A percentile compares a stretch with the other conserved stretches of the same genome.
Conservation (phyloP, 2,113 vertebrate species). For the Craseonycteris thonglongyai region DNA sequence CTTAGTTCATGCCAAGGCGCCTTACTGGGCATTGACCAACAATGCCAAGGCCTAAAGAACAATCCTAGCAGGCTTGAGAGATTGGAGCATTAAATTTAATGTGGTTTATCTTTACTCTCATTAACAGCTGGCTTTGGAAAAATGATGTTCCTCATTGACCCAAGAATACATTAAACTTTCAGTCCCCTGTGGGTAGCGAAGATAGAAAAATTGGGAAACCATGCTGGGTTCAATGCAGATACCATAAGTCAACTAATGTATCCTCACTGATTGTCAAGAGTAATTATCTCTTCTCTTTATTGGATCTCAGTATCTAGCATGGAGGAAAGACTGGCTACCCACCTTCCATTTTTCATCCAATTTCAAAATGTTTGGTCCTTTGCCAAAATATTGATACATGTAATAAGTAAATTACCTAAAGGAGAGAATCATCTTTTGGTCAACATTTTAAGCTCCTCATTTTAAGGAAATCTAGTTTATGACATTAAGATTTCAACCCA, state of each 20-base stretch:
- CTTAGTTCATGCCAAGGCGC: not conserved
- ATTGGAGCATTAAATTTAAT: not conserved
- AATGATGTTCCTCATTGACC: not conserved
- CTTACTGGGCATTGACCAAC: not conserved
- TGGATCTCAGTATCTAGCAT: not conserved
- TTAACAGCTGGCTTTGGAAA: not conserved
- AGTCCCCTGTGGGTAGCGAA: not conserved
- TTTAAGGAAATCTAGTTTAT: slow-evolving; percentile 3
- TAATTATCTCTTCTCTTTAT: not conserved
- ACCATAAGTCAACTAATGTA: not conserved
- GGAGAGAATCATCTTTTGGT: not conserved
- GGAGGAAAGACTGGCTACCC: not conserved
- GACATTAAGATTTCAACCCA: not conserved
- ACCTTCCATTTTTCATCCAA: not conserved
- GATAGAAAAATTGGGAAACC: not conserved
- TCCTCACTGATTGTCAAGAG: not conserved
- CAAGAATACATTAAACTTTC: not conserved
- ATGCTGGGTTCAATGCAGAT: not conserved
- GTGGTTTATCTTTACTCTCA: not conserved
- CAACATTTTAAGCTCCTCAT: not conserved
- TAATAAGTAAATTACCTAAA: not conserved
- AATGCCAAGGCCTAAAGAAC: not conserved
- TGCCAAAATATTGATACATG: slow-evolving; percentile 19
- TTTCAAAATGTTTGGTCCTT: not conserved
- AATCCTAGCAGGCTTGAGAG: not conserved